Conservation (phyloP, 2,797 vertebrate species). For the Paedocypris micromegethes region DNA sequence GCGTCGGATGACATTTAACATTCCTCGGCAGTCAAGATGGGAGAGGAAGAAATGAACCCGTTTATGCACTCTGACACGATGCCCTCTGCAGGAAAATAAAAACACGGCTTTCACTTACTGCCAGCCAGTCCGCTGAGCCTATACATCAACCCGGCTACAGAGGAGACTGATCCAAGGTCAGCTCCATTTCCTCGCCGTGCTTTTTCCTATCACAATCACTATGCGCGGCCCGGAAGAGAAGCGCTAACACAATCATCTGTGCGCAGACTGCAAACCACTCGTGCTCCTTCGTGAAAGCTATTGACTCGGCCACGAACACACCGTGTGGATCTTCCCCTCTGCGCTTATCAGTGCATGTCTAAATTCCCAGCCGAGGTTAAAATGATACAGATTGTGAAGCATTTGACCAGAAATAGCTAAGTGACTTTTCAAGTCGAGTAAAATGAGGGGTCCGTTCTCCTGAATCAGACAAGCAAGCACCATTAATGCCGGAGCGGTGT, state of each 20-base stretch:
- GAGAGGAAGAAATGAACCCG: conserved; percentile 67
- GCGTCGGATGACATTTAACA: conserved; percentile 64
- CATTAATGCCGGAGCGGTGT: conserved; percentile 36
- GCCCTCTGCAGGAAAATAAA: conserved; percentile 72
- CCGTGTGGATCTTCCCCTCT: not conserved
- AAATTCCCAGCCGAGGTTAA: conserved; percentile 24
- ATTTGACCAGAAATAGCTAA: conserved; percentile 9
- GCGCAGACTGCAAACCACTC: conserved; percentile 23
- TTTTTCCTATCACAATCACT: conserved; percentile 72
- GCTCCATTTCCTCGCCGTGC: conserved; percentile 71
- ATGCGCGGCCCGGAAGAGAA: conserved; percentile 53
- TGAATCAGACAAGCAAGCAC: conserved; percentile 22
- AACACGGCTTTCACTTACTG: conserved; percentile 77
- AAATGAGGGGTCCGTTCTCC: conserved; percentile 10
- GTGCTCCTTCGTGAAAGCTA: conserved; percentile 17
- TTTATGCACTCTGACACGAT: conserved; percentile 72
- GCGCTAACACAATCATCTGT: conserved; percentile 36
- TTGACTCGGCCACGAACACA: conserved; percentile 19
- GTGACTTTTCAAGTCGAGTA: conserved; percentile 2
- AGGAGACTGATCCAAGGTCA: conserved; percentile 72
- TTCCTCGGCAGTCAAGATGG: conserved; percentile 56
- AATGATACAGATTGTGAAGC: conserved; percentile 11
- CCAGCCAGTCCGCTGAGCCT: conserved; percentile 59
- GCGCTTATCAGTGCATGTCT: not conserved
- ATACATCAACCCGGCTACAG: conserved; percentile 75